Base-by-base conservation (phyloP, 2,113 vertebrate species). In the Ammospiza nelsoni region DNA sequence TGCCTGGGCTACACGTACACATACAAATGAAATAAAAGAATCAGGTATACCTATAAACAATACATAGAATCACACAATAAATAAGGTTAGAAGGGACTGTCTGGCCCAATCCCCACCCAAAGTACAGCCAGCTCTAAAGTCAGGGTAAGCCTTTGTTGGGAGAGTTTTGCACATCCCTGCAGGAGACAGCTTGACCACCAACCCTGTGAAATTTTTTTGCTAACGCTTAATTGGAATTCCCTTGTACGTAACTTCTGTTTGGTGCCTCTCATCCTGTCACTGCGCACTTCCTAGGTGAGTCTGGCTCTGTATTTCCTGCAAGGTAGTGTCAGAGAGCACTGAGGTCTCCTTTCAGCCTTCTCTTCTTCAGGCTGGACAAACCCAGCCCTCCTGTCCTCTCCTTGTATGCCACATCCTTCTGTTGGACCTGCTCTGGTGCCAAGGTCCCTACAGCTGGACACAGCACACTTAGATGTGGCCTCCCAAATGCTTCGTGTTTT, bases 401-500 rank as follows among this genome's bases (percentile, higher is more conserved):
- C 67, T 48, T 28, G 44, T 18, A 18, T 1, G 0, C 51, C 20
- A 7, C 5, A 9, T 43, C 58, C 62, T 76, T 72, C 61, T 58
- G 28, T 31, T 48, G 69, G 57, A 58, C 28, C 69, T 72, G 44
- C 39, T 68, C 58, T 15, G 3, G 18, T 65, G 61, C 35, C 11
- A 31, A 63, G 21, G 37, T 33, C 17, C 8, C 22, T 58, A 18
- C 49, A 49, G 5, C 31, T 54, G 52, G 20, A 61, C 25, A 66
- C 0, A 0, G 17, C 31, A 48, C 6, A 4, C 28, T 80, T 15
- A 24, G 18, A 35, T 27, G 48, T 33, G 39, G 35, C 28, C 14
- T 51, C 52, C 58, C 25, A 55, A 84, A 58, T 25, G 9, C 17
- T 9, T 6, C 0, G 0, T 2, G 2, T 63, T 93, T 93, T 74